Percentiles rank a stretch among this genome's conserved stretches.
These are phyloP conservation scores for Microvelia longipes DNA, from an alignment of 1,140 invertebrate species.

Conservation along the genomic window DNA sequence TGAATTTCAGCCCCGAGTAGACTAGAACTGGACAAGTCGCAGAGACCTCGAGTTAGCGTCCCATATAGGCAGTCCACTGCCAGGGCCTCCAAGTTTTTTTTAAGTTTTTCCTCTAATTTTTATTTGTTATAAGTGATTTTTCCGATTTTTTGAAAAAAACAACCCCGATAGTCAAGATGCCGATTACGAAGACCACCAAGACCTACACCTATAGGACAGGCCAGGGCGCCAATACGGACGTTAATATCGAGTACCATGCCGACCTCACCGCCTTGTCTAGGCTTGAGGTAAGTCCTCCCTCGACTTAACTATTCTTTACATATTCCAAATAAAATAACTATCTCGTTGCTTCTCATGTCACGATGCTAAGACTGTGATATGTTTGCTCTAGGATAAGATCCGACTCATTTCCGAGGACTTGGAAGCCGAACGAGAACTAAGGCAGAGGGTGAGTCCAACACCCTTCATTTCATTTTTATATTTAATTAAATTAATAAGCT, in stretches of 20 bases:
- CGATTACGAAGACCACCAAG: conserved; percentile 53
- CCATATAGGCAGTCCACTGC: neutral
- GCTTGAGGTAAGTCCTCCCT: conserved; percentile 67
- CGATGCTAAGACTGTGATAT: conserved; percentile 9
- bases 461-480: neutral
- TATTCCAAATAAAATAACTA: conserved; percentile 7
- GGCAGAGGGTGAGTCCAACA: conserved; percentile 73
- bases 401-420: conserved; percentile 92
- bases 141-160: too few relatives aligned
- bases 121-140: too few relatives aligned
- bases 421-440: conserved; percentile 89
- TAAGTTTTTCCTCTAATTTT: neutral
- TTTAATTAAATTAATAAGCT: too few relatives aligned
- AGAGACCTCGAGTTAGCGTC: neutral
- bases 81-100: neutral
- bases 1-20: neutral
- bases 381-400: conserved; percentile 72
- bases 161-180: too few relatives aligned
- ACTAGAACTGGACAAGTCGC: neutral
- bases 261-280: conserved; percentile 80
- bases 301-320: conserved; percentile 6
- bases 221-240: conserved; percentile 60
- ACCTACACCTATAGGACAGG: conserved; percentile 67
- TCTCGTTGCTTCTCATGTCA: too few relatives aligned
- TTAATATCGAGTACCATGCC: conserved; percentile 84